Evolutionary conservation across 2,113 vertebrate genomes (phyloP), one percentile per base, ranked within the genome.

Genomic region (Elachura formosa): DNA sequence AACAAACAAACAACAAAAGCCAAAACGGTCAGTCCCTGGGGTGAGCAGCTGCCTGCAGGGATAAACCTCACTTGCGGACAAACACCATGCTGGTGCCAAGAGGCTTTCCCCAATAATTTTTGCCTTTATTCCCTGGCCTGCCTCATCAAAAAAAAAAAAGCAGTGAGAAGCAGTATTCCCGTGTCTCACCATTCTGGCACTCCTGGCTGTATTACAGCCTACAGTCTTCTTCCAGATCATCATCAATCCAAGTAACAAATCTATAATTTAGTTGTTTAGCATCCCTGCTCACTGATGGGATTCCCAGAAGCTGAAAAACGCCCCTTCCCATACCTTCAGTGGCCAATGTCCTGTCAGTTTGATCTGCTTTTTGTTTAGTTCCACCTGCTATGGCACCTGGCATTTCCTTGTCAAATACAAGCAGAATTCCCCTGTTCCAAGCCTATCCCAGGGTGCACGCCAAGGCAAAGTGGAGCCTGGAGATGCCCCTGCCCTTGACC

Each of bases 381-480:
- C 55, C 51, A 43, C 24, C 67, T 75, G 67, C 45, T 24, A 7
- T 0, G 0, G 10, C 4, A 64, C 24, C 52, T 43, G 22, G 58
- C 26, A 22, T 23, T 76, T 86, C 48, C 33, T 34, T 26, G 43
- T 4, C 61, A 77, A 81, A 84, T 5, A 26, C 29, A 45, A 86
- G 34, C 15, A 33, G 8, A 58, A 68, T 33, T 76, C 21, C 52
- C 33, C 25, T 8, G 2, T 3, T 55, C 40, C 29, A 28, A 23
- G 21, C 25, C 36, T 25, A 8, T 51, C 43, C 9, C 61, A 51
- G 26, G 12, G 20, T 9, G 18, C 3, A 4, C 26, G 6, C 0
- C 0, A 61, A 71, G 55, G 34, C n/a, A 66, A 82, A 93, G 31
- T 3, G 6, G 40, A 4, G 0, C 49, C 58, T 62, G 56, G 31